Evolutionary conservation across 2,888 invertebrate species (phyloP), one percentile per base, ranked within the genome.

Genomic region (Eurytoma californica): DNA sequence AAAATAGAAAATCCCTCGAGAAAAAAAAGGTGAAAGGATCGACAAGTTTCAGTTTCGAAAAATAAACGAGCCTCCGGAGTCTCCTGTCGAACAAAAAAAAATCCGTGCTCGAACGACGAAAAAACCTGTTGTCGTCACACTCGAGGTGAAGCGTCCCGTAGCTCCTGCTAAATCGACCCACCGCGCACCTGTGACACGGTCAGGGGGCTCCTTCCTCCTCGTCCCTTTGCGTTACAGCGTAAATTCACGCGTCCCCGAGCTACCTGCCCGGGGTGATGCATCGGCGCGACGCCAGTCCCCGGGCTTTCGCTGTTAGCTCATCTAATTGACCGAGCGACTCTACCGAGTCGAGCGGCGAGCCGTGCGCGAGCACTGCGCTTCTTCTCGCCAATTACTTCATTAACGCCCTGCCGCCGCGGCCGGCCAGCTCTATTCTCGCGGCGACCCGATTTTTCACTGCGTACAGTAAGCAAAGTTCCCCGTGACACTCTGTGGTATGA

Each of bases 351-450:
- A 39, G 39, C 39, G 39, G 39, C 39, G 7, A 39, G 39, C 39
- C 39, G 9, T 16, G 53, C n/a, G 53, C 16, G 53, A 72, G 66
- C 79, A 3, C 39, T 20, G n/a, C 65, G 60, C 70, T 70, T 74
- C 72, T 75, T 79, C 74, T 58, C 47, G 65, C 53, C 72, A 72
- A 72, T 77, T 77, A 60, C 72, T 77, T 67, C 72, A 53, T 66
- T 72, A 77, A 60, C 53, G 67, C 53, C 13, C 55, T 67, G 39
- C 24, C 60, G 49, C 53, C 53, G 53, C n/a, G 49, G 49, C 3
- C 13, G 57, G 67, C 47, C 53, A 16, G 49, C 51, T 68, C 66
- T 13, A 51, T 51, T 58, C 60, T 28, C 49, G 72, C 18, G 20
- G 47, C 20, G 24, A 58, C n/a, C 18, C 12, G 13, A 58, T n/a